A percentile compares a stretch with the other conserved stretches of the same genome.
These are phyloP conservation scores for Dilophus febrilis DNA, from an alignment of 2,888 invertebrate species.

Conservation along the genomic window DNA sequence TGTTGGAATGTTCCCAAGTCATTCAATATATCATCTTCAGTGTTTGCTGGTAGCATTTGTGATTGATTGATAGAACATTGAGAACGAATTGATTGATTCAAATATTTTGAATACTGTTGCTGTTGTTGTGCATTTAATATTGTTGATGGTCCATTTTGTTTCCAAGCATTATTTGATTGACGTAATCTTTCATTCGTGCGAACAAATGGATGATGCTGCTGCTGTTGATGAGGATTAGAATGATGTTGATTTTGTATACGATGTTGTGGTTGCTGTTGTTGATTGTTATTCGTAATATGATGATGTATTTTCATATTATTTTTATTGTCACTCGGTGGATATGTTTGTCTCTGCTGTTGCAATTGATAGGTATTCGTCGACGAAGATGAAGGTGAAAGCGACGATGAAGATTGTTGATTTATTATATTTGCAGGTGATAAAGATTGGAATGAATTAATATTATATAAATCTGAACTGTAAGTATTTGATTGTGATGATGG, in stretches of 20 bases:
- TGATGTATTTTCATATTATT: constrained; percentile 7
- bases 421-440: too few species aligned
- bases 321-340: constrained; percentile 6
- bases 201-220: constrained; percentile 7
- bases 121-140: neutral
- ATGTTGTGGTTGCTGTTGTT: constrained; percentile 8
- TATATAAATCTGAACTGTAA: too few species aligned
- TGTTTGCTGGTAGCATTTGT: too few species aligned
- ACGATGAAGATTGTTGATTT: constrained; percentile 13
- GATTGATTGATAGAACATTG: too few species aligned
- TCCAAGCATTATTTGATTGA: constrained; percentile 10
- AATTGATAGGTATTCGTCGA: neutral
- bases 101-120: too few species aligned
- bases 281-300: too few species aligned
- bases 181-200: too few species aligned
- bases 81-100: too few species aligned
- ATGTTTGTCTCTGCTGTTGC: constrained; percentile 6
- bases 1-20: too few species aligned
- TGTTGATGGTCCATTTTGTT: constrained; percentile 6
- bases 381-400: constrained; percentile 11
- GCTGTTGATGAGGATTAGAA: constrained; percentile 4
- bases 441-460: too few species aligned
- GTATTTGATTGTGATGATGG: neutral
- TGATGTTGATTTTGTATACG: constrained; percentile 11
- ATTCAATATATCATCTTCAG: too few species aligned